phyloP scores from a whole-genome alignment of 2,888 invertebrate genomes.

The Spodoptera exigua region DNA sequence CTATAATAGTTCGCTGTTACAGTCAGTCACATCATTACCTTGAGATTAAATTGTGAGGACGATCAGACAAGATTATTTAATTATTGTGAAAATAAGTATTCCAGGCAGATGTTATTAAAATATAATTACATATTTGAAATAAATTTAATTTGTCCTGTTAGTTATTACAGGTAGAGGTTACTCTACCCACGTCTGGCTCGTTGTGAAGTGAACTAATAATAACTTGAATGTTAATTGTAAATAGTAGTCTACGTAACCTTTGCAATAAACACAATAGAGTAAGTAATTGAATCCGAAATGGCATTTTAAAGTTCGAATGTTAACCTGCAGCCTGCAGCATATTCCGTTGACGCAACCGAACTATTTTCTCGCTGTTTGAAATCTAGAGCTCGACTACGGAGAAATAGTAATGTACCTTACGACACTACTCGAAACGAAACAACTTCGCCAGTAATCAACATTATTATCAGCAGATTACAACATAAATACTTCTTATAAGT shows the following conservation, averaged over 20 bases:
- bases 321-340: conserved; percentile 41
- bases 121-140: conserved; percentile 1
- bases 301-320: conserved; percentile 54
- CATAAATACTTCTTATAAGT: conserved; percentile 17
- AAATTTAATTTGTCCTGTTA: not conserved
- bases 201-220: conserved; percentile 21
- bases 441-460: conserved; percentile 43
- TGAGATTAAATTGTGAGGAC: conserved; percentile 30
- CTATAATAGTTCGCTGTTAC: conserved; percentile 11
- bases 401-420: conserved; percentile 56
- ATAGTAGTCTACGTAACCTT: conserved; percentile 53
- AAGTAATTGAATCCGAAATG: conserved; percentile 53
- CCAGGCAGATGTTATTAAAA: not conserved
- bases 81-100: not conserved
- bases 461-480: conserved; percentile 48
- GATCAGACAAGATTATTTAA: conserved; percentile 14
- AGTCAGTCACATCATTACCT: conserved; percentile 18
- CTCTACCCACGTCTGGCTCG: conserved; percentile 23
- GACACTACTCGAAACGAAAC: conserved; percentile 58
- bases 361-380: conserved; percentile 58
- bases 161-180: too few species aligned
- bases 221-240: conserved; percentile 34
- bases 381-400: conserved; percentile 57
- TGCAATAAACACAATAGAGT: conserved; percentile 48
- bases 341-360: conserved; percentile 57